Evolutionary conservation across 2,113 vertebrate genomes (phyloP).

Genomic region (Herpailurus yagouaroundi): DNA sequence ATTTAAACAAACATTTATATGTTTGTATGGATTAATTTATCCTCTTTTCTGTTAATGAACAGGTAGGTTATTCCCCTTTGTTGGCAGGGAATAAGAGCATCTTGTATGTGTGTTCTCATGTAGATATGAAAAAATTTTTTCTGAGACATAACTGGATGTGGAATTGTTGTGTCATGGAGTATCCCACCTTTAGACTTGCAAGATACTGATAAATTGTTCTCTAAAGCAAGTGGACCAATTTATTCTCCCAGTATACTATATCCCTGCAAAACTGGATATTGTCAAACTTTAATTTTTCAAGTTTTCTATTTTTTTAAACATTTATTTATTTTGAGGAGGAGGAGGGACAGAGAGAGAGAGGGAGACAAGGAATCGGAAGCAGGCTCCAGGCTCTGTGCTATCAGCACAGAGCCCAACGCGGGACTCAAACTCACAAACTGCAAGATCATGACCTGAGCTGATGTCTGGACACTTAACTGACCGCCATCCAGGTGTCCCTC

Average conservation of each 20-base stretch:
- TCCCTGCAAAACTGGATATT: not conserved
- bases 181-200: not conserved
- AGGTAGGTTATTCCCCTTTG: not conserved
- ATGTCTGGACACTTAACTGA: too few relatives aligned
- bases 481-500: not conserved
- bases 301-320: not conserved
- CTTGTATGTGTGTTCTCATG: not conserved
- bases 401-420: too few relatives aligned
- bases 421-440: too few relatives aligned
- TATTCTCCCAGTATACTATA: not conserved
- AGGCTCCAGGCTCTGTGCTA: too few relatives aligned
- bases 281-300: not conserved
- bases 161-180: not conserved
- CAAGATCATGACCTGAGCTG: too few relatives aligned
- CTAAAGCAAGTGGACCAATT: not conserved
- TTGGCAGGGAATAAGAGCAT: not conserved
- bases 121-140: not conserved
- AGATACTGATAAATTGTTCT: not conserved
- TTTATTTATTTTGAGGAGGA: too few relatives aligned
- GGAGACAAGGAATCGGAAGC: too few relatives aligned
- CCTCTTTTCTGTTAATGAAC: not conserved
- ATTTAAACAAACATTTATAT: too few relatives aligned
- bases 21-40: not conserved
- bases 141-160: not conserved
- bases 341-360: too few relatives aligned